These are phyloP conservation scores for Drosophila kuntzei DNA, from an alignment of 2,888 invertebrate species.

Conservation along the genomic window DNA sequence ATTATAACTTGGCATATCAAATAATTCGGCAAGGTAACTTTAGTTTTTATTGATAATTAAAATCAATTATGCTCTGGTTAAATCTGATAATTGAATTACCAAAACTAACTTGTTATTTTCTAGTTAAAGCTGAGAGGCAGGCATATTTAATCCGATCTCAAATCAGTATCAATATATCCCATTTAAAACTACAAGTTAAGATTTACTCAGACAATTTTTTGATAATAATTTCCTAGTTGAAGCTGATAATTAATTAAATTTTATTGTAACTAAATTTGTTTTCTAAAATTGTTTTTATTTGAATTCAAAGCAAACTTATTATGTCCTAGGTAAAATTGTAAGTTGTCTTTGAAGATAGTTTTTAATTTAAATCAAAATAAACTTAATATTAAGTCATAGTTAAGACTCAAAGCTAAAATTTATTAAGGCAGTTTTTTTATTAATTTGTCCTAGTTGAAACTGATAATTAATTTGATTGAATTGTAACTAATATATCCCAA, in stretches of 20 bases:
- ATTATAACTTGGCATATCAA: neutral
- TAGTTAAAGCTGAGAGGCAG: neutral
- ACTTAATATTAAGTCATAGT: neutral
- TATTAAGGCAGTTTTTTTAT: too few species aligned
- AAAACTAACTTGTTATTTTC: neutral
- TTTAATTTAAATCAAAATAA: too few species aligned
- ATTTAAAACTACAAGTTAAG: neutral
- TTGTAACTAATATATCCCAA: neutral
- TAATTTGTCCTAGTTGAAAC: too few species aligned
- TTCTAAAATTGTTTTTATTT: neutral
- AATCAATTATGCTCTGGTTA: neutral
- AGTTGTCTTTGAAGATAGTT: too few species aligned
- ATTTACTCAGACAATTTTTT: neutral
- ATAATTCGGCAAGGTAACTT: neutral
- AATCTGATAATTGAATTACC: neutral
- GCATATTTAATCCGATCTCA: too few species aligned
- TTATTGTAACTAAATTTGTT: neutral
- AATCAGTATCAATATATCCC: too few species aligned
- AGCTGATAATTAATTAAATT: neutral
- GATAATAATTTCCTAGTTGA: neutral
- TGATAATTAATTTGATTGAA: neutral
- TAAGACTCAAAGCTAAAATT: neutral
- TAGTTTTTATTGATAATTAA: neutral
- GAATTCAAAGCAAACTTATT: neutral
- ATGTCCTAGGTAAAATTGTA: too few species aligned